Evolutionary conservation across 2,888 invertebrate genomes (phyloP).

Genomic region (Acanthosepion esculentum): DNA sequence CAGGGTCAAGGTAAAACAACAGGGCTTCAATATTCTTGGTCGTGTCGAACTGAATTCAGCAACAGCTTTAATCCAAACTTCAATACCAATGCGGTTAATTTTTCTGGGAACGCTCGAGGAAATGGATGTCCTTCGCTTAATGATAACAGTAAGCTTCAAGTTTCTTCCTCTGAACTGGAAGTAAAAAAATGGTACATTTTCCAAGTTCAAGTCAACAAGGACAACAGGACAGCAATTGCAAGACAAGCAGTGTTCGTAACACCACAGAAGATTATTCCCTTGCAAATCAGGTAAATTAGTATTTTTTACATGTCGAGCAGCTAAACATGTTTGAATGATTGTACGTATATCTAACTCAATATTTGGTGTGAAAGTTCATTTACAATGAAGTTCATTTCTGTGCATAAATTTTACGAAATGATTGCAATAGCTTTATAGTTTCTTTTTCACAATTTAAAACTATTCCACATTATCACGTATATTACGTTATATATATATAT

Average conservation of each 20-base stretch:
- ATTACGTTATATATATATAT: too few species aligned
- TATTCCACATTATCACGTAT: too few species aligned
- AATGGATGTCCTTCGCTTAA: not conserved
- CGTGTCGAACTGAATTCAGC: not conserved
- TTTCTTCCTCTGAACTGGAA: not conserved
- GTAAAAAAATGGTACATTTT: not conserved
- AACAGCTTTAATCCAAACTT: not conserved
- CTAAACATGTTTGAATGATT: not conserved
- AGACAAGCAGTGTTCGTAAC: not conserved
- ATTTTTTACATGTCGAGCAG: not conserved
- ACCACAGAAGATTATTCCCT: not conserved
- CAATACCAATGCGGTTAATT: not conserved
- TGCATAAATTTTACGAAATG: too few species aligned
- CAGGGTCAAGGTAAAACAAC: constrained; percentile 47
- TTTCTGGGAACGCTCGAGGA: not conserved
- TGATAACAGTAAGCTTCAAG: not conserved
- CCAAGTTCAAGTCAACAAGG: not conserved
- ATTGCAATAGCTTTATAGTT: too few species aligned
- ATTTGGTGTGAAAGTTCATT: too few species aligned
- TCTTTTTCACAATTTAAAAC: too few species aligned
- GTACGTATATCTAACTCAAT: too few species aligned
- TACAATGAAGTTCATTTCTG: too few species aligned
- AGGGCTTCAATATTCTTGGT: constrained; percentile 46
- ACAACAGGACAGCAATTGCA: not conserved
- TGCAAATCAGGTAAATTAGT: not conserved